Evolutionary conservation across 2,797 vertebrate species (phyloP).

Genomic region (Anguilla megastoma): DNA sequence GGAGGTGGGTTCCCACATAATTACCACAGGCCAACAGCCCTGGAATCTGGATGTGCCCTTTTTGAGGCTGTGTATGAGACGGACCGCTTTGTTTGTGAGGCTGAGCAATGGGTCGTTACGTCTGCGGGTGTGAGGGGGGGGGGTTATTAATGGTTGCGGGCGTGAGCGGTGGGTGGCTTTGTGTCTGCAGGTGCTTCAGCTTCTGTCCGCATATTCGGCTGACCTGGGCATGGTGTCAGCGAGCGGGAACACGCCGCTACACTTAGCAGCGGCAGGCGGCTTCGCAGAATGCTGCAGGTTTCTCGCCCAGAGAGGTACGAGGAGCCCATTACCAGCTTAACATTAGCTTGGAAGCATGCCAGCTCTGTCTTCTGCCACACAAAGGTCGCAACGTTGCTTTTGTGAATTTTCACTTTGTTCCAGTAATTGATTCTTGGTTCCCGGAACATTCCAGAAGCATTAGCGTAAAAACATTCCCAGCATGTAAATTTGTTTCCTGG

Average conservation of each 20-base stretch:
- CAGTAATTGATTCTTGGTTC: not conserved
- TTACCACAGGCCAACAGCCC: not conserved
- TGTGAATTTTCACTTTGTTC: not conserved
- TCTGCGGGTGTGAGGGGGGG: not conserved
- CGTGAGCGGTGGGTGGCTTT: not conserved
- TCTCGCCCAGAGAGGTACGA: constrained; percentile 88
- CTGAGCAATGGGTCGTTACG: not conserved
- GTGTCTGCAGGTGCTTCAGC: constrained; percentile 64
- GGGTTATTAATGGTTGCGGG: not conserved
- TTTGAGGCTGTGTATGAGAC: not conserved
- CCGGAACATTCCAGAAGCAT: not conserved
- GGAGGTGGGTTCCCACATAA: constrained; percentile 71
- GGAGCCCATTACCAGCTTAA: not conserved
- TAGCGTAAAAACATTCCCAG: not conserved
- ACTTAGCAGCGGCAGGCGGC: constrained; percentile 82
- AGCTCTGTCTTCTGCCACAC: not conserved
- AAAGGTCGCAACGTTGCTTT: not conserved
- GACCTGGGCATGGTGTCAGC: constrained; percentile 76
- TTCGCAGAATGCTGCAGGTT: constrained; percentile 86
- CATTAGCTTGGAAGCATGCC: not conserved
- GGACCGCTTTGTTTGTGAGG: not conserved
- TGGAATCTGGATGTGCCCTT: not conserved
- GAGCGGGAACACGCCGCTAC: constrained; percentile 82
- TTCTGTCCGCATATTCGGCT: constrained; percentile 76
- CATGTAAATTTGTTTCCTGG: not conserved